phyloP scores from a whole-genome alignment of 1,140 invertebrate genomes.

The Odontomachus brunneus region DNA sequence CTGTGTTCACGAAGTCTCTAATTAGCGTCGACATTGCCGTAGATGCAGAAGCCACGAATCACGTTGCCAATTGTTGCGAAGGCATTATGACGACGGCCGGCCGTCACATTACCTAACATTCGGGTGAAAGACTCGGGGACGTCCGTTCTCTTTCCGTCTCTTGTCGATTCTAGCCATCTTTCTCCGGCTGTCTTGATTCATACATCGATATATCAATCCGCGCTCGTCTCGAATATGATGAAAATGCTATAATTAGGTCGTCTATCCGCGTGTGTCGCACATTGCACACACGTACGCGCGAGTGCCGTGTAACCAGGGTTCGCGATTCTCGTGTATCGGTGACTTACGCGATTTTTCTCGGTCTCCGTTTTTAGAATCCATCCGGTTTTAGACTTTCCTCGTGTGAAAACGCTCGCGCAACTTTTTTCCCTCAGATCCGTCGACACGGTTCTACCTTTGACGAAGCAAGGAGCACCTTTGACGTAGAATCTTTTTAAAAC shows the following conservation, averaged over 20 bases:
- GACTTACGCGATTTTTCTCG: too few relatives aligned
- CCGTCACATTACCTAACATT: constrained; percentile 56
- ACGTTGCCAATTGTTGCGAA: constrained; percentile 71
- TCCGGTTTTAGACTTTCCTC: too few relatives aligned
- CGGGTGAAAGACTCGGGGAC: constrained; percentile 25
- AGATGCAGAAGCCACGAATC: constrained; percentile 58
- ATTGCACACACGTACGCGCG: too few relatives aligned
- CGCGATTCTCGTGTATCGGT: too few relatives aligned
- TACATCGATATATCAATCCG: constrained; percentile 33
- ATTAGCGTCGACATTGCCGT: constrained; percentile 68
- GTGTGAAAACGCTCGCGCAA: too few relatives aligned
- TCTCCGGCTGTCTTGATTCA: background rate
- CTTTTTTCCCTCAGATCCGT: too few relatives aligned
- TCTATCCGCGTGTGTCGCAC: background rate
- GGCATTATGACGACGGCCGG: constrained; percentile 41
- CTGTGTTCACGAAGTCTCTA: constrained; percentile 46
- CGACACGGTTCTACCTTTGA: too few relatives aligned
- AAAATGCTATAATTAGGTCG: constrained; percentile 37
- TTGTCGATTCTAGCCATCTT: background rate
- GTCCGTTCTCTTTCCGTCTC: background rate
- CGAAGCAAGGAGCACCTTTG: too few relatives aligned
- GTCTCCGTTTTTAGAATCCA: too few relatives aligned
- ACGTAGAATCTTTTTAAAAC: too few relatives aligned
- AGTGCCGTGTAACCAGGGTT: too few relatives aligned
- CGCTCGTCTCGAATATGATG: constrained; percentile 8